Conservation (phyloP, 2,888 invertebrate genomes). For the Volucella inanis region DNA sequence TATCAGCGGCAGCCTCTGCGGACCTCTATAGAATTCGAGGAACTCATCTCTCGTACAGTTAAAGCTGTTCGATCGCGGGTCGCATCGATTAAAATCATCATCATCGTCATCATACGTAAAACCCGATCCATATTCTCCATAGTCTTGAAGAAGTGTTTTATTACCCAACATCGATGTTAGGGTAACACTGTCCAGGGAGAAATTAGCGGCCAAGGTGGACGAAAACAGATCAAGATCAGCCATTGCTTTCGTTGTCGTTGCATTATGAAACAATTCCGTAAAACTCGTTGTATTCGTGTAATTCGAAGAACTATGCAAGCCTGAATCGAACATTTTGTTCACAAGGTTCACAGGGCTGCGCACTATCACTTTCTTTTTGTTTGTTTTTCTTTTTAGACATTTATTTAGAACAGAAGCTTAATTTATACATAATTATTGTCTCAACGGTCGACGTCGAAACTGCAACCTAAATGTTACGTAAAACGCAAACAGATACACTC, state of each 20-base stretch:
- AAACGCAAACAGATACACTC: conserved; percentile 27
- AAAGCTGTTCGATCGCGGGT: conserved; percentile 80
- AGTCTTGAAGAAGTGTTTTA: conserved; percentile 40
- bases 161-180: conserved; percentile 53
- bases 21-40: conserved; percentile 86
- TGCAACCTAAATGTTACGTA: background rate
- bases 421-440: background rate
- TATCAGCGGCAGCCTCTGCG: conserved; percentile 85
- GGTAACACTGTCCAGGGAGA: conserved; percentile 45
- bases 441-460: background rate
- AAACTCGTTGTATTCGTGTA: conserved; percentile 27
- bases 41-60: conserved; percentile 87
- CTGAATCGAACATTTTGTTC: conserved; percentile 61
- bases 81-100: conserved; percentile 83
- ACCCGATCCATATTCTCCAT: conserved; percentile 24
- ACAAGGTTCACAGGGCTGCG: background rate
- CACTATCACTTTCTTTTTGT: background rate
- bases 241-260: conserved; percentile 49
- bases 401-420: conserved; percentile 10
- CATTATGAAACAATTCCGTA: conserved; percentile 50
- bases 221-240: conserved; percentile 38
- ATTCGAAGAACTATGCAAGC: conserved; percentile 38
- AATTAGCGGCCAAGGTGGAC: conserved; percentile 31
- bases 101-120: conserved; percentile 41
- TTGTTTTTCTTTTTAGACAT: background rate